Evolutionary conservation across 92 coral and sea anemone species (phyloP), one percentile per base, ranked within the genome.

Genomic region (Hydrozoanthus gracilis): DNA sequence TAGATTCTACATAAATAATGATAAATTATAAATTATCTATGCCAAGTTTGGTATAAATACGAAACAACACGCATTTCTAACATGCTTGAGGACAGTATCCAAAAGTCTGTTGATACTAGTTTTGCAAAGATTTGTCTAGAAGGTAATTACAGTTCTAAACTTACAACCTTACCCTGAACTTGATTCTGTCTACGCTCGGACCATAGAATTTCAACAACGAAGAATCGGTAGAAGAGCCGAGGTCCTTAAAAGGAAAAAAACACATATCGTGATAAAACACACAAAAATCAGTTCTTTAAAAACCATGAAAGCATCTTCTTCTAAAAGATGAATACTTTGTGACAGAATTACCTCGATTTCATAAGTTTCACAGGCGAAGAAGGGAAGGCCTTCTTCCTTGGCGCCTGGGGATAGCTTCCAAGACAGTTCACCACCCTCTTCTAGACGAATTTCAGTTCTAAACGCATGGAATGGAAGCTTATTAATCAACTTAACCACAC

Each of bases 381-480:
- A 80, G 11, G 85, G 85, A 4, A 80, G 85, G 64, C 74, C 62
- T 11, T 80, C 85, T 12, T 64, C 61, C 51, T 60, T 15, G 10
- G 85, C 85, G 2, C 85, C 85, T 14, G 85, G 85, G 5, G 85
- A 80, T 48, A 80, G 85, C 58, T 48, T 80, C 85, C 85, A 80
- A 13, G 85, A 14, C 16, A 80, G 55, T 8, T 80, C 85, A 45
- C 85, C 85, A 8, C 85, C 85, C 66, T 80, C 85, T 80, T 80
- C 85, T 17, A 80, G 47, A 48, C 85, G 85, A 80, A 80, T 64
- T 44, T 80, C 85, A 14, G 85, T 80, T 70, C 85, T 80, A 15
- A 64, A 78, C 54, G 0, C 10, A 45, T 27, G 39, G 39, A 27
- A 27, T 27, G 39, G 39, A 27, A 27, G 39, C 39, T 27, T 27